Evolutionary conservation across 2,113 vertebrate species (phyloP).

Genomic region (Ptychochromis oligacanthus): DNA sequence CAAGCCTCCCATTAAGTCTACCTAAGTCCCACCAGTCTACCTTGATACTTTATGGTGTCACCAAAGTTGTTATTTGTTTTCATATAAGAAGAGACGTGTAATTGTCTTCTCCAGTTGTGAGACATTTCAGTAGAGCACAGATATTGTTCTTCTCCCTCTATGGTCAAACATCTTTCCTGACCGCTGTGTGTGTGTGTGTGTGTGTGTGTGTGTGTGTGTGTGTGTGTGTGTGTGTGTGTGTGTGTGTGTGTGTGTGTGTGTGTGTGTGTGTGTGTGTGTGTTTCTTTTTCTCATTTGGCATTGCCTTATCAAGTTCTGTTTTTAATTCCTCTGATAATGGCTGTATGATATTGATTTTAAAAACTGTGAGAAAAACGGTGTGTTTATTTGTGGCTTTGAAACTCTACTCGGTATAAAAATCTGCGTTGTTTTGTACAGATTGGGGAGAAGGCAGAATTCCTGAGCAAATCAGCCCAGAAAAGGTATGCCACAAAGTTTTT

Average conservation of each 20-base stretch:
- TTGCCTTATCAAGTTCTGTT: neutral
- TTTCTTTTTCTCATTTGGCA: neutral
- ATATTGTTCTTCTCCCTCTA: neutral
- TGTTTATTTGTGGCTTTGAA: neutral
- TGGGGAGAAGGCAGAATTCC: slow-evolving; percentile 92
- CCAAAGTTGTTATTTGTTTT: too few species aligned
- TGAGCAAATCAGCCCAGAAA: slow-evolving; percentile 94
- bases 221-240: too few species aligned
- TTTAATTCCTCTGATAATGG: neutral
- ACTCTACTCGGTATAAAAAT: neutral
- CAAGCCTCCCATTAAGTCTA: too few species aligned
- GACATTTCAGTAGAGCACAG: neutral
- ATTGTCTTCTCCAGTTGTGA: neutral
- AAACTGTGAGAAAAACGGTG: neutral
- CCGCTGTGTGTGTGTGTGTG: too few species aligned
- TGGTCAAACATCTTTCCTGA: neutral
- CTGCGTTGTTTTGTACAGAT: slow-evolving; percentile 80
- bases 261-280: too few species aligned
- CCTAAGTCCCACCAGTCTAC: too few species aligned
- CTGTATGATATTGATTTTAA: neutral
- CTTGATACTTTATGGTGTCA: too few species aligned
- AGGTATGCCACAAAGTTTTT: slow-evolving; percentile 79
- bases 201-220: too few species aligned
- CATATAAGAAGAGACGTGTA: too few species aligned
- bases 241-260: too few species aligned